Evolutionary conservation across 2,797 vertebrate genomes (phyloP), one percentile per base, ranked within the genome.

Genomic region (Philypnodon macrostomus): DNA sequence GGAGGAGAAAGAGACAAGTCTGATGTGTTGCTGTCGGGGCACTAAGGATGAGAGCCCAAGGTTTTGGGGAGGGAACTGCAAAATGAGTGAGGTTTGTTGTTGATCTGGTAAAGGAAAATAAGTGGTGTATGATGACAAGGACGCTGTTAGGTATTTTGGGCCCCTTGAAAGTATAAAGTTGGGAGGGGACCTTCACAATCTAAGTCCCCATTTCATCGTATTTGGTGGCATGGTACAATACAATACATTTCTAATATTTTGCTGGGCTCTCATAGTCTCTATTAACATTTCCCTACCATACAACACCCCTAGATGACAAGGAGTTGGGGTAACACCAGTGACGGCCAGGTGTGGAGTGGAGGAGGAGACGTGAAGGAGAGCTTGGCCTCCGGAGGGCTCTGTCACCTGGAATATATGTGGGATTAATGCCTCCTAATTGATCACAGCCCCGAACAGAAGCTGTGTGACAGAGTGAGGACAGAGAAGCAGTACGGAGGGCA

Each of bases 361-460:
- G 60, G 70, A 75, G 74, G 67, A 57, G 74, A 79, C 56, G 70
- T 73, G 71, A 75, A 80, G 78, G 64, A 70, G 65, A 77, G 47
- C 31, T 51, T 30, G 75, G 75, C 69, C 75, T 78, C 81, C 77
- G 11, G n/a, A 73, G 68, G 74, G 80, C 69, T 58, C 67, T 61
- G 73, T 87, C 84, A 86, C 81, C 84, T 79, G 72, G 72, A 85
- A 75, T 85, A 80, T 76, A 81, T 58, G 70, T 61, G 74, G 78
- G 80, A 89, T 85, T 88, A 86, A 86, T 81, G 82, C 80, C 82
- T 83, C 74, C 77, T 84, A 84, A 85, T 82, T 86, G 85, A 89
- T 86, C 87, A 81, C 66, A 80, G 65, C 49, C 13, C 51, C 47
- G 66, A 80, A 76, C 67, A 77, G 78, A 80, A 75, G 72, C 70